Percentiles rank a stretch among this genome's conserved stretches.
These are phyloP conservation scores for Bujurquina vittata DNA, from an alignment of 2,113 vertebrate genomes.

Conservation along the genomic window DNA sequence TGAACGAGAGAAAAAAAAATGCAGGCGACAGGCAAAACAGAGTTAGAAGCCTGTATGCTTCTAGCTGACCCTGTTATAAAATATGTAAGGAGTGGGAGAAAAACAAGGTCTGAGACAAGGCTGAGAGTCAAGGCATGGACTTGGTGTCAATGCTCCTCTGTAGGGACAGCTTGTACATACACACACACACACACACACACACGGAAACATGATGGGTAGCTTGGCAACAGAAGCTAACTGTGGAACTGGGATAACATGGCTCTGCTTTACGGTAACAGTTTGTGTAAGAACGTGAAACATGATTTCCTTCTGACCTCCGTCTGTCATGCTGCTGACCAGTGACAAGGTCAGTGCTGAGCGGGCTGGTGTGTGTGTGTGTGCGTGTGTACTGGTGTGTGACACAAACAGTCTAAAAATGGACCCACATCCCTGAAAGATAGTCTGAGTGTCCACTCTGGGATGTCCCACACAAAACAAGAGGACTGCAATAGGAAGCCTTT, in stretches of 20 bases:
- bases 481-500: neutral
- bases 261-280: neutral
- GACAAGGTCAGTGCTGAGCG: slow-evolving; percentile 56
- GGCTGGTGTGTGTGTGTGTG: slow-evolving; percentile 33
- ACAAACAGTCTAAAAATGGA: slow-evolving; percentile 68
- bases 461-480: slow-evolving; percentile 23
- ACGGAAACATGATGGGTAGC: neutral
- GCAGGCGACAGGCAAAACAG: neutral
- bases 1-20: neutral
- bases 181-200: neutral
- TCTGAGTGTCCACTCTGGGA: neutral
- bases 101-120: slow-evolving; percentile 19
- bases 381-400: slow-evolving; percentile 54
- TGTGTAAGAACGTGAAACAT: slow-evolving; percentile 44
- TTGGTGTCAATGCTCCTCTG: slow-evolving; percentile 29
- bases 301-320: slow-evolving; percentile 36
- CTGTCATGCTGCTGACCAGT: slow-evolving; percentile 21
- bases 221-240: slow-evolving; percentile 13
- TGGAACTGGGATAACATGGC: neutral
- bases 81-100: slow-evolving; percentile 7
- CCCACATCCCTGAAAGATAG: slow-evolving; percentile 55
- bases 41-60: neutral
- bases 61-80: slow-evolving; percentile 21
- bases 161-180: neutral
- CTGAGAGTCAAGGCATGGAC: slow-evolving; percentile 5